phyloP scores from a whole-genome alignment of 2,888 invertebrate genomes.

The Ethmia dodecea region DNA sequence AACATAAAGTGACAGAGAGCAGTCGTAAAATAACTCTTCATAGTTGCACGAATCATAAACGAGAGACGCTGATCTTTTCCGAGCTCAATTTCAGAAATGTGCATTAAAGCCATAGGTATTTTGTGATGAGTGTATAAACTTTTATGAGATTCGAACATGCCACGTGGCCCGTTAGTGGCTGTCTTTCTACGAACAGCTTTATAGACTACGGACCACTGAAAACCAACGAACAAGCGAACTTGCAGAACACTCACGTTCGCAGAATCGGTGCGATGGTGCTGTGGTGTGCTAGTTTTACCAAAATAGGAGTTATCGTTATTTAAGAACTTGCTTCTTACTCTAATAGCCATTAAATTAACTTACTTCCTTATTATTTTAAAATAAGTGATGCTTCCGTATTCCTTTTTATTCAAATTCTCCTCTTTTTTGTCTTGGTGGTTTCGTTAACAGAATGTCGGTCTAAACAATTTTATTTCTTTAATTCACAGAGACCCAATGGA shows the following conservation, averaged over 20 bases:
- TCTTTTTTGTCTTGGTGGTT: no score
- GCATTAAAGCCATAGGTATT: neutral
- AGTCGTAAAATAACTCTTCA: no score
- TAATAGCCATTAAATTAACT: no score
- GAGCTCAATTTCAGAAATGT: neutral
- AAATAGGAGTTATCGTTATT: slow-evolving; percentile 24
- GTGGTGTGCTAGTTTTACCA: slow-evolving; percentile 12
- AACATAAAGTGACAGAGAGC: no score
- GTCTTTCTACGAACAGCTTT: slow-evolving; percentile 61
- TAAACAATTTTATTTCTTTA: slow-evolving; percentile 13
- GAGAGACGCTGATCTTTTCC: neutral
- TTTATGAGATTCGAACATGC: slow-evolving; percentile 48
- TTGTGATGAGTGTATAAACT: slow-evolving; percentile 21
- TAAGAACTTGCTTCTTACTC: slow-evolving; percentile 1
- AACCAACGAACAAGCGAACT: slow-evolving; percentile 54
- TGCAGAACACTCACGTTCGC: slow-evolving; percentile 42
- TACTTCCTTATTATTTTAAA: no score
- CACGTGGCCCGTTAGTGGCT: slow-evolving; percentile 54
- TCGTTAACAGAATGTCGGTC: no score
- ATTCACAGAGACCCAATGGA: slow-evolving; percentile 87
- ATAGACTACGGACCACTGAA: slow-evolving; percentile 69
- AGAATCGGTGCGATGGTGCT: slow-evolving; percentile 29
- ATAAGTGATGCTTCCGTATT: no score
- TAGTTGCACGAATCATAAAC: neutral
- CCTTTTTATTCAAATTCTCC: no score